Base-by-base conservation (phyloP, 2,888 invertebrate genomes). In the Spilarctia lutea region DNA sequence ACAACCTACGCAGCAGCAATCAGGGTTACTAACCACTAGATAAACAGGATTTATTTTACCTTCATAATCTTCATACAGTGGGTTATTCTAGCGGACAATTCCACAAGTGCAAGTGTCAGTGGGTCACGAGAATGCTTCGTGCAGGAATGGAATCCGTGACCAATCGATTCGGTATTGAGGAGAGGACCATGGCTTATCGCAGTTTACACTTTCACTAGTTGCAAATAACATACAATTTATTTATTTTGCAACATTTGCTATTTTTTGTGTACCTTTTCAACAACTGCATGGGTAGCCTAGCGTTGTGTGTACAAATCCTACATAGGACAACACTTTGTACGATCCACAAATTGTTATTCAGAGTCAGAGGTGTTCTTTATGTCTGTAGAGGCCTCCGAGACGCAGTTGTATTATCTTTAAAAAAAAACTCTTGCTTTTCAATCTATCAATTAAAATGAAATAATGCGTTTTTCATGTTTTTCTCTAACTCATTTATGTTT, bases 161-260 rank as follows among this genome's bases (percentile, higher is more conserved):
- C 11, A 48, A 68, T 68, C 48, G 48, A 11, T 48, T 68, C 68
- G 68, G 30, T 45, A 20, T 68, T 48, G 11, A 18, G 63, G 30
- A 63, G 27, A 30, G 18, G 30, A 48, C 13, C 33, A 68, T 68
- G 13, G 45, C 48, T 30, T 48, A 48, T 68, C 48, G 48, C 30
- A 13, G 45, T 68, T 68, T 11, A 30, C 30, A 48, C 68, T 68
- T 68, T 68, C 48, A 68, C 48, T 68, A 7, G 18, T 27, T 63
- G 30, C 63, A 27, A 60, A 27, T 60, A 27, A 27, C 13, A 60
- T 11, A 60, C 60, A 60, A 60, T 60, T 13, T 27, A 60, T 27
- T 2, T 52, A 24, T 56, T 10, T 56, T 10, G 20, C 48, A 48
- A 48, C 20, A 39, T 48, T 48, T 48, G 48, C 48, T 48, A 20